Percentiles rank a stretch among this genome's conserved stretches.
Evolutionary conservation across 2,113 vertebrate genomes (phyloP).

Genomic region (Melanotaenia duboulayi): DNA sequence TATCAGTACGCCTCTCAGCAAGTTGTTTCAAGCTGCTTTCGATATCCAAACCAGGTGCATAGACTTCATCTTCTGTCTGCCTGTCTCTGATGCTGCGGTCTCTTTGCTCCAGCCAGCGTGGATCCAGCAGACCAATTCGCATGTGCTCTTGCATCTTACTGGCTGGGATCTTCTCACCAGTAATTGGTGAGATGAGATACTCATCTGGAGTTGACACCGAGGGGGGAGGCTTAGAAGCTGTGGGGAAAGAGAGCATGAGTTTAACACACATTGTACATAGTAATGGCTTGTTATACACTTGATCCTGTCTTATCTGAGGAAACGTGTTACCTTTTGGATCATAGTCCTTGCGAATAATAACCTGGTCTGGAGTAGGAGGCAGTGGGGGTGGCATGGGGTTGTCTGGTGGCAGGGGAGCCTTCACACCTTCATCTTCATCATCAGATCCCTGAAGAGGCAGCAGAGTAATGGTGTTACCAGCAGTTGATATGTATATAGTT

Average conservation of each 20-base stretch:
- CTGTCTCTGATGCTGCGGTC: conserved; percentile 96
- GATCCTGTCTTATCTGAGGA: not conserved
- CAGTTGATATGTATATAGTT: not conserved
- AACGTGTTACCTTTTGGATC: conserved; percentile 93
- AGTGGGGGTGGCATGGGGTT: conserved; percentile 96
- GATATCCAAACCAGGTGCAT: conserved; percentile 96
- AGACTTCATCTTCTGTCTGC: conserved; percentile 97
- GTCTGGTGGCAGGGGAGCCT: conserved; percentile 93
- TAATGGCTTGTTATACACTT: not conserved
- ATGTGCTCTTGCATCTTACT: conserved; percentile 99
- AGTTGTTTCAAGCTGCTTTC: conserved; percentile 99
- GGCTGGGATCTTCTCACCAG: conserved; percentile 96
- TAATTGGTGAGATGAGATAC: conserved; percentile 98
- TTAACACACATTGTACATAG: conserved; percentile 12
- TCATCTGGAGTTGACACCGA: conserved; percentile 86
- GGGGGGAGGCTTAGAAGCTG: conserved; percentile 90
- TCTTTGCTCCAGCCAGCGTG: conserved; percentile 97
- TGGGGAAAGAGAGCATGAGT: conserved; percentile 9
- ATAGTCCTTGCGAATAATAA: conserved; percentile 98
- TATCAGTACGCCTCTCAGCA: conserved; percentile 98
- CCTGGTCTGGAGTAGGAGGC: conserved; percentile 97
- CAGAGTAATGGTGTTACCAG: not conserved
- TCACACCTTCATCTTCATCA: conserved; percentile 94
- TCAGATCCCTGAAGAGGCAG: conserved; percentile 90
- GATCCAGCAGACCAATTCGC: conserved; percentile 97